phyloP scores from a whole-genome alignment of 2,888 invertebrate species.

The Drosophila aldrichi region DNA sequence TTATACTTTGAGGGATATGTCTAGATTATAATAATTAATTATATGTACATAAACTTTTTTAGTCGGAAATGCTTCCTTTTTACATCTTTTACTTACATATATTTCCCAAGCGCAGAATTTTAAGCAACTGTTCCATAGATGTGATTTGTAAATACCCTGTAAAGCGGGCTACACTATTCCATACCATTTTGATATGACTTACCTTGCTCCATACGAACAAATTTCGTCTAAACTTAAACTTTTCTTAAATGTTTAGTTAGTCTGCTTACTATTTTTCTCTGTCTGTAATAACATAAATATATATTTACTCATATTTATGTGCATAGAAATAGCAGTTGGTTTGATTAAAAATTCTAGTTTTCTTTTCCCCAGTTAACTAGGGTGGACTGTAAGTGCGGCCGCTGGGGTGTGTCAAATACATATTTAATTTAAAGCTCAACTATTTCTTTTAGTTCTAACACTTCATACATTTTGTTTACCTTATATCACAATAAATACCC shows the following conservation, averaged over 20 bases:
- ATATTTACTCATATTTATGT: not conserved
- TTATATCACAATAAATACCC: not conserved
- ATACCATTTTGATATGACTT: no score
- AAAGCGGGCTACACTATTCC: no score
- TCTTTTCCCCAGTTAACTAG: not conserved
- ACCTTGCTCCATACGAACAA: not conserved
- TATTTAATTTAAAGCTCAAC: not conserved
- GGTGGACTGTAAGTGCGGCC: not conserved
- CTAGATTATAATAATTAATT: not conserved
- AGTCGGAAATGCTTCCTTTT: no score
- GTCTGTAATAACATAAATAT: not conserved
- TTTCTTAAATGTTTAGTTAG: not conserved
- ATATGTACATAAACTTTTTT: not conserved
- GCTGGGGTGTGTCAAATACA: not conserved
- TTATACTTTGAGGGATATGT: not conserved
- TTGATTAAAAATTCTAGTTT: not conserved
- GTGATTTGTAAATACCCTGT: no score
- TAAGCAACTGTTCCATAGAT: no score
- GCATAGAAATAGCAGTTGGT: slow-evolving; percentile 1
- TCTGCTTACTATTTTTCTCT: not conserved
- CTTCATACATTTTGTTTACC: no score
- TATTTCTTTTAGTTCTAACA: no score
- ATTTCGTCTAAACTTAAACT: not conserved
- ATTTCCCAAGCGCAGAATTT: no score
- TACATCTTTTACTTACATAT: no score